Percentiles rank a stretch among this genome's conserved stretches.
Conservation (phyloP, 2,797 vertebrate genomes). For the Pipistrellus pipistrellus region DNA sequence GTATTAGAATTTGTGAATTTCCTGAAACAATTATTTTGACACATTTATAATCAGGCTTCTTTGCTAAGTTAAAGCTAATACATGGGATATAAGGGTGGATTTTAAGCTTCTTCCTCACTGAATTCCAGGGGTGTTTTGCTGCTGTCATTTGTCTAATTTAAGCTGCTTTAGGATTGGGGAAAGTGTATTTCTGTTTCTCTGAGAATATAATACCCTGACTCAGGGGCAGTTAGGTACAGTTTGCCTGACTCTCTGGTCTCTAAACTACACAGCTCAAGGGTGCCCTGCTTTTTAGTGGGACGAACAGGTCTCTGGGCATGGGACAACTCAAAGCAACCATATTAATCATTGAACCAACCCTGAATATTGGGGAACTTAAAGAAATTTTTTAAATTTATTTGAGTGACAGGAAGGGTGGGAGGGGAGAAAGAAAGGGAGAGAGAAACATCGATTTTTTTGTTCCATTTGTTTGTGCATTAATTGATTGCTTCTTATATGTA, state of each 20-base stretch:
- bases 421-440: too few species aligned
- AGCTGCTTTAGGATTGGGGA: background rate
- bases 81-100: background rate
- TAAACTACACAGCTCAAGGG: background rate
- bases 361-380: background rate
- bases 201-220: background rate
- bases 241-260: background rate
- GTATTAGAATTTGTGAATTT: background rate
- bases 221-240: background rate
- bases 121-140: background rate
- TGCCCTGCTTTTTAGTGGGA: background rate
- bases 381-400: background rate
- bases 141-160: background rate
- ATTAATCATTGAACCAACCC: background rate
- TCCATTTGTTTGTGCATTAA: background rate
- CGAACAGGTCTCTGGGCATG: background rate
- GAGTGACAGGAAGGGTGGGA: too few species aligned
- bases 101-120: constrained; percentile 9
- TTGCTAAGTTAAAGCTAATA: constrained; percentile 30
- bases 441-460: background rate
- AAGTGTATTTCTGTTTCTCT: background rate
- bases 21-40: background rate
- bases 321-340: background rate
- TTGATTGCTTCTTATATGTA: background rate
- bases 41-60: background rate